Conservation (phyloP, 64 coral and sea anemone genomes). For the Dendronephthya gigantea region DNA sequence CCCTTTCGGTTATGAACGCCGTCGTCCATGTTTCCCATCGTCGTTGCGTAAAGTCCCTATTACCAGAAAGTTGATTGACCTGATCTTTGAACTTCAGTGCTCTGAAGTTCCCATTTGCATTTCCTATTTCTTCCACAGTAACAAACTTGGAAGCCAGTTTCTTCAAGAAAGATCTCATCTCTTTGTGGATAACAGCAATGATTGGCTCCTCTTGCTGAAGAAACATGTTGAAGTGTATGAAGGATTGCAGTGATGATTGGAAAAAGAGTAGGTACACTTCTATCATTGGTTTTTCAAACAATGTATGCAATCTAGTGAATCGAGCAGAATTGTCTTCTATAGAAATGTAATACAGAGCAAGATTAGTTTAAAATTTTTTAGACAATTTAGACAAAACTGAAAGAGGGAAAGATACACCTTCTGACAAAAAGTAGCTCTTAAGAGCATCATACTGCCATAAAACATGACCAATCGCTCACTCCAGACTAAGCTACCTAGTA, state of each 20-base stretch:
- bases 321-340: neutral
- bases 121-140: neutral
- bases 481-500: neutral
- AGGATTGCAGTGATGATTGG: slow-evolving; percentile 19
- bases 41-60: too few species aligned
- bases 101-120: neutral
- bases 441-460: neutral
- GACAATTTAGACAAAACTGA: neutral
- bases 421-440: slow-evolving; percentile 8
- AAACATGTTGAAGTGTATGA: neutral
- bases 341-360: too few species aligned
- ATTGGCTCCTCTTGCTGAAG: slow-evolving; percentile 20
- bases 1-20: too few species aligned
- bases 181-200: neutral
- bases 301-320: slow-evolving; percentile 8
- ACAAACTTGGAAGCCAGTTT: neutral
- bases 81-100: slow-evolving; percentile 14
- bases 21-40: too few species aligned
- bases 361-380: neutral
- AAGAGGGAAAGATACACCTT: neutral
- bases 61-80: neutral
- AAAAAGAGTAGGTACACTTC: slow-evolving; percentile 40
- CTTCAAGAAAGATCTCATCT: neutral
- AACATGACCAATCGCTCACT: neutral
- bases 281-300: slow-evolving; percentile 19